A percentile compares a stretch with the other conserved stretches of the same genome.
Evolutionary conservation across 2,888 invertebrate species (phyloP).

Genomic region (Tupiocoris notatus): DNA sequence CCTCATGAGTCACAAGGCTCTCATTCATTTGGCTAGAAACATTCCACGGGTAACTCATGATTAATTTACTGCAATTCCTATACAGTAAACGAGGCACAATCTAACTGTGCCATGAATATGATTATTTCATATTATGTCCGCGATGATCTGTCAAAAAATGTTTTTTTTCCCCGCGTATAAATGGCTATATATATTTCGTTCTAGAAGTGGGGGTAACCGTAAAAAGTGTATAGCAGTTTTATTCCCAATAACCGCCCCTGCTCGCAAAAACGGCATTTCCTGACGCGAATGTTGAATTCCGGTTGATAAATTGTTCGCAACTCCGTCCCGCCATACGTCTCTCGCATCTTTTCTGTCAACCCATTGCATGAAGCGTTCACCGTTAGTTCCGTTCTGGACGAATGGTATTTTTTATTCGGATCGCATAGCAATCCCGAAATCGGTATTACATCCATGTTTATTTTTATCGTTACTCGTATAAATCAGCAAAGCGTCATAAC

Average conservation of each 20-base stretch:
- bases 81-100: too few species aligned
- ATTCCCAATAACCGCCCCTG: not conserved
- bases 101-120: too few species aligned
- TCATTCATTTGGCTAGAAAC: too few species aligned
- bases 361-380: not conserved
- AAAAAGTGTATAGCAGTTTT: not conserved
- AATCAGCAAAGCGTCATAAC: too few species aligned
- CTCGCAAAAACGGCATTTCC: slow-evolving; percentile 5
- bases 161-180: too few species aligned
- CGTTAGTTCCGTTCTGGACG: not conserved
- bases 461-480: not conserved
- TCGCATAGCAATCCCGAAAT: not conserved
- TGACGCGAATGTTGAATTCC: slow-evolving; percentile 1
- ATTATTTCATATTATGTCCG: too few species aligned
- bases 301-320: slow-evolving; percentile 4
- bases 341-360: not conserved
- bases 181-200: too few species aligned
- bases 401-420: not conserved
- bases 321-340: not conserved
- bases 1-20: too few species aligned
- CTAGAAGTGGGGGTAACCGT: too few species aligned
- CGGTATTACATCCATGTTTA: not conserved
- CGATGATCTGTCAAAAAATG: too few species aligned
- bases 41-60: too few species aligned
- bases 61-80: too few species aligned